Conservation (phyloP, 2,797 vertebrate species). For the Allobates femoralis region DNA sequence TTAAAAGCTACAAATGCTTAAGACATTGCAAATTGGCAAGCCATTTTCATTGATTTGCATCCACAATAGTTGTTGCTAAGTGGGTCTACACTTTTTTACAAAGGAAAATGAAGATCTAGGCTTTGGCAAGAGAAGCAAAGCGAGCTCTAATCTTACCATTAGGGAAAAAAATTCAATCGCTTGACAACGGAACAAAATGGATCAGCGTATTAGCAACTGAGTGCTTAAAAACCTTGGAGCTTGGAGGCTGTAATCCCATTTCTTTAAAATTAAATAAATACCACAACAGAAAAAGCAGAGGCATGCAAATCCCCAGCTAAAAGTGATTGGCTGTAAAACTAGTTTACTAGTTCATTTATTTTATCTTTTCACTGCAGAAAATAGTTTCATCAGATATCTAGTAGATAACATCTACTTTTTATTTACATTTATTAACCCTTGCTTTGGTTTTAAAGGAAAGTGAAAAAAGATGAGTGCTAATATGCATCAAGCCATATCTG, state of each 20-base stretch:
- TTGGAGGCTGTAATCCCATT: conserved; percentile 44
- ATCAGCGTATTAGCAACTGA: conserved; percentile 48
- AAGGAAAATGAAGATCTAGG: conserved; percentile 19
- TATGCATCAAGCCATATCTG: neutral
- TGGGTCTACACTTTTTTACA: conserved; percentile 48
- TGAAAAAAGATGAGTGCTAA: neutral
- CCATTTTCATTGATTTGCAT: conserved; percentile 32
- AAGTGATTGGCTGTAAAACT: conserved; percentile 59
- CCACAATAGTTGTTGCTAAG: conserved; percentile 52
- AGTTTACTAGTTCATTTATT: conserved; percentile 59
- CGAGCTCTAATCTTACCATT: conserved; percentile 48
- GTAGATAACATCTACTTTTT: neutral
- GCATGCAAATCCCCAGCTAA: conserved; percentile 61
- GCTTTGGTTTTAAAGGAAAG: neutral
- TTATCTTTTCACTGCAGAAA: conserved; percentile 50
- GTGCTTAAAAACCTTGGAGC: conserved; percentile 49
- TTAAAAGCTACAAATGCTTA: conserved; percentile 36
- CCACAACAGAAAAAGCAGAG: conserved; percentile 57
- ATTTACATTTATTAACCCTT: neutral
- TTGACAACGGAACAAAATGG: conserved; percentile 58
- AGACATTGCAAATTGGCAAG: conserved; percentile 28
- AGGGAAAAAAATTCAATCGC: conserved; percentile 57
- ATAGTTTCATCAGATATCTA: conserved; percentile 38
- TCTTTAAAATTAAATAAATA: conserved; percentile 54
- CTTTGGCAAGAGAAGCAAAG: conserved; percentile 27